phyloP scores from a whole-genome alignment of 1,140 invertebrate genomes.

The Cylas formicarius region DNA sequence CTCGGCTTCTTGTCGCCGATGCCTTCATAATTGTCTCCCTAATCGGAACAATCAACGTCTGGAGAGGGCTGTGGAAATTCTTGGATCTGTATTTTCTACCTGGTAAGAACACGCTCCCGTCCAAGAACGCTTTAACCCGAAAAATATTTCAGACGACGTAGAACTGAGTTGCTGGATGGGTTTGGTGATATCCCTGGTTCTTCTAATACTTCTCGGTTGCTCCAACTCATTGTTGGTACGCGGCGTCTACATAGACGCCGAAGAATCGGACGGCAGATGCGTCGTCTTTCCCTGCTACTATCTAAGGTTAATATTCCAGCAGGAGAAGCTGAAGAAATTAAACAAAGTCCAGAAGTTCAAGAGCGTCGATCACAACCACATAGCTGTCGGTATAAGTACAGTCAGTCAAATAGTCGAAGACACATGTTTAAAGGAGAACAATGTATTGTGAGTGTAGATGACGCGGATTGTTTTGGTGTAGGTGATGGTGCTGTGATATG shows the following conservation, averaged over 20 bases:
- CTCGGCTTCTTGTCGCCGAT: conserved; percentile 63
- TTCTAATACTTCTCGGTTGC: conserved; percentile 74
- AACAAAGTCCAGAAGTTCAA: conserved; percentile 36
- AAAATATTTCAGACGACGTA: conserved; percentile 49
- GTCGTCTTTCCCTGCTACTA: conserved; percentile 76
- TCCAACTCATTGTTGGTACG: conserved; percentile 76
- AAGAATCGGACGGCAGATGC: conserved; percentile 70
- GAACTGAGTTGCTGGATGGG: conserved; percentile 70
- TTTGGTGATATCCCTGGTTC: conserved; percentile 60
- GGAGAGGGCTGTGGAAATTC: conserved; percentile 77
- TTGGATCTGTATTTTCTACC: conserved; percentile 73
- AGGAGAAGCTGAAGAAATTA: conserved; percentile 52
- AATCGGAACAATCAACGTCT: conserved; percentile 75
- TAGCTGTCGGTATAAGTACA: conserved; percentile 10
- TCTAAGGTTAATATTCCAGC: conserved; percentile 66
- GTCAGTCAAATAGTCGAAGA: conserved; percentile 13
- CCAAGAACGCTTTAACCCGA: neutral
- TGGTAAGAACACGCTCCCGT: conserved; percentile 40
- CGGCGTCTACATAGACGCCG: conserved; percentile 77
- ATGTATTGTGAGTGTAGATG: conserved; percentile 18
- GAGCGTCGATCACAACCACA: conserved; percentile 30
- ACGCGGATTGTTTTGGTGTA: conserved; percentile 29
- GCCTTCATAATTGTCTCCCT: conserved; percentile 68
- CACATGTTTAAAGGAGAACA: conserved; percentile 6
- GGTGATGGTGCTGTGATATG: conserved; percentile 29